Evolutionary conservation across 2,113 vertebrate genomes (phyloP), one percentile per base, ranked within the genome.

Genomic region (Suricata suricatta): DNA sequence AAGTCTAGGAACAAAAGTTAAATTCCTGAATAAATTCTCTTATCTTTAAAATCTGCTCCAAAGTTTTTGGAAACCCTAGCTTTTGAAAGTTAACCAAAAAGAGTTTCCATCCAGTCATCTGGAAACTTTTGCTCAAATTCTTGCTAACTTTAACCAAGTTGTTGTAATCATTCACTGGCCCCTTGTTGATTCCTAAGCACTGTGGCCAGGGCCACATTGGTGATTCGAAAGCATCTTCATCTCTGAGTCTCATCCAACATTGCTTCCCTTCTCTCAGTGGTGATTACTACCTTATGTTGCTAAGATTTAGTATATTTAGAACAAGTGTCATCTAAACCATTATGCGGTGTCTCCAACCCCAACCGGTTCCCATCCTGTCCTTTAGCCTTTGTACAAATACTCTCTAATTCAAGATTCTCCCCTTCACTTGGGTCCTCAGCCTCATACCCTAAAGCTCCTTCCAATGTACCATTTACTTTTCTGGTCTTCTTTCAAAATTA

Each of bases 11-110:
- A 95, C 84, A 93, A 97, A 97, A 68, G 47, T 41, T 63, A 86
- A 66, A 95, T 97, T 98, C 90, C 92, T 94, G 80, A 97, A 93
- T 90, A 96, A 87, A 88, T 96, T 87, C 50, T 89, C 95, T 98
- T 97, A 97, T 97, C 97, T 97, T 94, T 88, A 96, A 90, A 96
- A 97, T 94, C 60, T 81, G 35, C 27, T 82, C 52, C 77, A 88
- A 94, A 35, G 25, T 95, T 96, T 92, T 92, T 84, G 29, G 84
- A 97, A 97, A 97, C 54, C 31, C 44, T 92, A 76, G 12, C 60
- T 96, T 96, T 91, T 92, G 77, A 88, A 95, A 50, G 88, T 85
- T 94, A 96, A 88, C 66, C 44, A 44, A 80, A 15, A 89, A 95
- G 54, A 87, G 38, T 91, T 96, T 96, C 83, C 90, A 96, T 80